Percentiles rank a stretch among this genome's conserved stretches.
These are phyloP conservation scores for Mormoops blainvillei DNA, from an alignment of 2,113 vertebrate genomes.

Conservation along the genomic window DNA sequence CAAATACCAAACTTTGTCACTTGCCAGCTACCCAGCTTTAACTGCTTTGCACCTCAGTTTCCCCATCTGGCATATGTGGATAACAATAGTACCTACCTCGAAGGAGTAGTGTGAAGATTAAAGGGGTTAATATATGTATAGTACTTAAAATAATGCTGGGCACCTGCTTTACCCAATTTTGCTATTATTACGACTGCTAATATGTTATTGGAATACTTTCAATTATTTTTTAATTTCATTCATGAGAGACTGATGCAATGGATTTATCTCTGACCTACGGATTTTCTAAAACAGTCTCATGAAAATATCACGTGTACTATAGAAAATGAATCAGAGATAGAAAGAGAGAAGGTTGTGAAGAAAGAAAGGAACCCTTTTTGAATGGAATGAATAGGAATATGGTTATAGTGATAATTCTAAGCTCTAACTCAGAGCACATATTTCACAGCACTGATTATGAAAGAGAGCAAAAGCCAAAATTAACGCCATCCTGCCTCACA, in stretches of 20 bases:
- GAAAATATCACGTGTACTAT: background rate
- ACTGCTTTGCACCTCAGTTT: background rate
- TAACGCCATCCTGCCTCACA: background rate
- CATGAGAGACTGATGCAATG: background rate
- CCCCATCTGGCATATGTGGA: background rate
- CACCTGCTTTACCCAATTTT: background rate
- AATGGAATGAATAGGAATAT: background rate
- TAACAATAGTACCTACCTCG: background rate
- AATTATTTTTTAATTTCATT: background rate
- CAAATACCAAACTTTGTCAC: background rate
- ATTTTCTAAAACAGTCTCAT: background rate
- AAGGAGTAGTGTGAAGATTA: background rate
- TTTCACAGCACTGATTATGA: conserved; percentile 47
- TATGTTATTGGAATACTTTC: background rate
- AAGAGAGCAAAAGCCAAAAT: conserved; percentile 46
- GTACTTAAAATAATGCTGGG: background rate
- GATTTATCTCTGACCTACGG: background rate
- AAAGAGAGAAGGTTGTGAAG: background rate
- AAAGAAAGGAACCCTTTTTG: background rate
- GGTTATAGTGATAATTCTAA: background rate
- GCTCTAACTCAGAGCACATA: conserved; percentile 8
- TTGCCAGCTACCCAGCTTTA: background rate
- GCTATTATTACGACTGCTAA: background rate
- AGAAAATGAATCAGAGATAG: background rate
- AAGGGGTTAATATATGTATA: background rate